These are phyloP conservation scores for Diorhabda carinulata DNA, from an alignment of 1,140 invertebrate species.

Conservation along the genomic window DNA sequence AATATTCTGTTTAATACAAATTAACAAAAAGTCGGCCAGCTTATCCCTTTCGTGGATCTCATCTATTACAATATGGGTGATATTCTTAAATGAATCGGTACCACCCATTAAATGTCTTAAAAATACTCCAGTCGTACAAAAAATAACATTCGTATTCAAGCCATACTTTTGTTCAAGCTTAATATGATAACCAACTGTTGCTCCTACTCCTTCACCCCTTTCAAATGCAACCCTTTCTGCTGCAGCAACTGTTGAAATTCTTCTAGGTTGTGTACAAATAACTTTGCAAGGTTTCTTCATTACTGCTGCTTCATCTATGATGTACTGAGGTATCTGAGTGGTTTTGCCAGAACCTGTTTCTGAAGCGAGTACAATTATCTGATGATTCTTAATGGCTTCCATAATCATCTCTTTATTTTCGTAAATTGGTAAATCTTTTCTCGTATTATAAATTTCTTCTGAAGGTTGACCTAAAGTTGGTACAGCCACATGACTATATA, in stretches of 20 bases:
- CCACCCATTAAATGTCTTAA: conserved; percentile 79
- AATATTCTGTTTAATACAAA: conserved; percentile 75
- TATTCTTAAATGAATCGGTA: conserved; percentile 51
- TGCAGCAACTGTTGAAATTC: conserved; percentile 85
- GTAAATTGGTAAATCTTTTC: conserved; percentile 57
- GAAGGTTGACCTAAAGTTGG: not conserved
- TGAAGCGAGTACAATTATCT: conserved; percentile 68
- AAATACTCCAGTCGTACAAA: conserved; percentile 89
- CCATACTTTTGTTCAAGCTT: conserved; percentile 78
- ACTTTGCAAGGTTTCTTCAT: conserved; percentile 72
- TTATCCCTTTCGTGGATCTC: conserved; percentile 94
- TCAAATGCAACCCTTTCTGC: conserved; percentile 79
- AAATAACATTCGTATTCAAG: conserved; percentile 77
- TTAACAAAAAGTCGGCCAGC: conserved; percentile 88
- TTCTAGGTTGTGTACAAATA: conserved; percentile 88
- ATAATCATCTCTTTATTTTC: conserved; percentile 54
- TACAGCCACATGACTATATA: no score
- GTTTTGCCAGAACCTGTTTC: conserved; percentile 88
- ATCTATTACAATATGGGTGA: conserved; percentile 88
- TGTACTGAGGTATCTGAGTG: conserved; percentile 86
- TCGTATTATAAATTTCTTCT: not conserved
- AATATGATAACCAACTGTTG: conserved; percentile 92
- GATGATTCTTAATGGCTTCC: conserved; percentile 51
- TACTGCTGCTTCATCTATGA: conserved; percentile 72
- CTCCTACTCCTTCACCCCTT: conserved; percentile 79